Evolutionary conservation across 2,113 vertebrate genomes (phyloP).

Genomic region (Pandion haliaetus): DNA sequence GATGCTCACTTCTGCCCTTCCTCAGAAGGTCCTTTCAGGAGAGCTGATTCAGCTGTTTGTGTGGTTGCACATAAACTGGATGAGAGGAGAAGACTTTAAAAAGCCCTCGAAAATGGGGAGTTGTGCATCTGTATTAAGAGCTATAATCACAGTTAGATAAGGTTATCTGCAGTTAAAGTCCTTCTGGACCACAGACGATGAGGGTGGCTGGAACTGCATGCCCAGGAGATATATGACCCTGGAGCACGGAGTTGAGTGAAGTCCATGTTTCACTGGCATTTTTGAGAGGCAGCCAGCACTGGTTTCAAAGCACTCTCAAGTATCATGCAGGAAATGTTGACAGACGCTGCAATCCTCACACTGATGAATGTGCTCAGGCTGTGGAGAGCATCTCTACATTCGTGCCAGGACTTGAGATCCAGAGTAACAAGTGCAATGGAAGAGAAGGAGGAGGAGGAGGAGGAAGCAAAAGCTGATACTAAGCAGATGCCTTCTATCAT

Average conservation of each 20-base stretch:
- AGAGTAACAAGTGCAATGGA: neutral
- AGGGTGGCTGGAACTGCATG: fast-evolving
- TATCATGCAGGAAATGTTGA: neutral
- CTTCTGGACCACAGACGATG: neutral
- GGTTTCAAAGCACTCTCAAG: neutral
- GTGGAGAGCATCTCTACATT: neutral
- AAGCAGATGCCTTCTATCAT: neutral
- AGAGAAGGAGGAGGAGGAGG: neutral
- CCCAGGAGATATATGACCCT: neutral
- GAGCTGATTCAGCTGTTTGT: neutral
- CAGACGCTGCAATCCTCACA: neutral
- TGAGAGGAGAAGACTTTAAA: neutral
- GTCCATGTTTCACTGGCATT: neutral
- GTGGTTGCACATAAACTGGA: neutral
- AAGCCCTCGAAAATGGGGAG: neutral
- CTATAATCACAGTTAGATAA: neutral
- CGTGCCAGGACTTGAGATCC: neutral
- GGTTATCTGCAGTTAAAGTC: neutral
- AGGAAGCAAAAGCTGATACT: neutral
- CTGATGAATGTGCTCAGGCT: neutral
- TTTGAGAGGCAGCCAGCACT: neutral
- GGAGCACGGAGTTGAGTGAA: neutral
- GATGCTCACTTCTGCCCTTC: neutral
- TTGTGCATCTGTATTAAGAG: neutral
- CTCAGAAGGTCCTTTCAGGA: neutral